These are phyloP conservation scores for Plagodis pulveraria DNA, from an alignment of 2,888 invertebrate species.

Conservation along the genomic window DNA sequence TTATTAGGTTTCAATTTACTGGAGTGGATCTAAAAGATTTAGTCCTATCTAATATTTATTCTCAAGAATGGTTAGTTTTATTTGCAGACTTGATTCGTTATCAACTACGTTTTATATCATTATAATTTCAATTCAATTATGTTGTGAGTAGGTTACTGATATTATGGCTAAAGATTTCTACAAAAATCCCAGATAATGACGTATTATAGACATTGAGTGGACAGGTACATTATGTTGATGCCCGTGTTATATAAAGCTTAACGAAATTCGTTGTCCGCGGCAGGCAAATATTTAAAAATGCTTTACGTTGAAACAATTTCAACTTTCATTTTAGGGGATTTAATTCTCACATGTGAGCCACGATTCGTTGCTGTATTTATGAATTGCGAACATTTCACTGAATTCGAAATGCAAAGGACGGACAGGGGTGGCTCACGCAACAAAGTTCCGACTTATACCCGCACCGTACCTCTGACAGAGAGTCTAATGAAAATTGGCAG, in stretches of 20 bases:
- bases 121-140: no score
- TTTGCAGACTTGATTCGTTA: background rate
- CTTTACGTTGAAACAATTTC: constrained; percentile 36
- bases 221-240: background rate
- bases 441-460: constrained; percentile 64
- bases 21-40: constrained; percentile 36
- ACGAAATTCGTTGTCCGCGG: background rate
- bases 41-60: constrained; percentile 20
- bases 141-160: no score
- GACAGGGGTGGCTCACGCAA: constrained; percentile 51
- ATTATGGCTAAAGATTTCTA: no score
- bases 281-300: constrained; percentile 13
- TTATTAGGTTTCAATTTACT: constrained; percentile 42
- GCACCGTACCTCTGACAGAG: constrained; percentile 59
- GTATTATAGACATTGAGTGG: no score
- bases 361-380: constrained; percentile 49
- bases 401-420: constrained; percentile 67
- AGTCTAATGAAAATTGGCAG: constrained; percentile 80
- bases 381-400: constrained; percentile 59
- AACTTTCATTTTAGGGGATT: constrained; percentile 49
- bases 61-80: constrained; percentile 11
- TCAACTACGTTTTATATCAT: background rate
- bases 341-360: constrained; percentile 45
- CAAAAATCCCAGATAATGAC: no score
- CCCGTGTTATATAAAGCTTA: background rate